Evolutionary conservation across 2,888 invertebrate species (phyloP).

Genomic region (Microctonus brassicae): DNA sequence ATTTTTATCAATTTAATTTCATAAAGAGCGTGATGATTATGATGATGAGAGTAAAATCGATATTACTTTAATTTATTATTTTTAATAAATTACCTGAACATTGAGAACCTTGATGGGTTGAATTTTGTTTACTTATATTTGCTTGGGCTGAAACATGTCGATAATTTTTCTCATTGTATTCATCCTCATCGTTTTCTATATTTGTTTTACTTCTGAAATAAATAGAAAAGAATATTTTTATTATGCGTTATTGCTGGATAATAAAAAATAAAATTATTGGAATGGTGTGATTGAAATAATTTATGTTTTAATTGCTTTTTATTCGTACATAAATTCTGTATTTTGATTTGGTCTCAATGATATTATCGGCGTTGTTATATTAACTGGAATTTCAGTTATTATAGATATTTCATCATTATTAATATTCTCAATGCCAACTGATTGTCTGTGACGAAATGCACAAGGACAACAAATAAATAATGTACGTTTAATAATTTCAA

Average conservation of each 20-base stretch:
- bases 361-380: conserved; percentile 59
- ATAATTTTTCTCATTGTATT: conserved; percentile 53
- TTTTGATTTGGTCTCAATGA: conserved; percentile 56
- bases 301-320: not conserved
- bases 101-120: conserved; percentile 47
- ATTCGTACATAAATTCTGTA: conserved; percentile 55
- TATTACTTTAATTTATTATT: not conserved
- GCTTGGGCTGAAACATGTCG: conserved; percentile 50
- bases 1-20: not conserved
- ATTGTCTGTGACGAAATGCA: conserved; percentile 60
- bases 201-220: conserved; percentile 58
- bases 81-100: conserved; percentile 48
- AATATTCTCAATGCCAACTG: conserved; percentile 55
- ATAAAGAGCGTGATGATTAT: not conserved
- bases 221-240: conserved; percentile 6
- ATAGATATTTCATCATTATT: conserved; percentile 51
- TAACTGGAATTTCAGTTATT: conserved; percentile 42
- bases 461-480: conserved; percentile 65
- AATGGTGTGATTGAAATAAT: not conserved
- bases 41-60: conserved; percentile 7
- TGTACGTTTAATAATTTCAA: conserved; percentile 46
- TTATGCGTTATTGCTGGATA: not conserved
- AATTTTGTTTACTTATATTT: conserved; percentile 45
- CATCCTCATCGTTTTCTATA: conserved; percentile 57
- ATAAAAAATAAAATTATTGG: no score